Evolutionary conservation across 2,888 invertebrate species (phyloP).

Genomic region (Gastracanthus pulcherrimus): DNA sequence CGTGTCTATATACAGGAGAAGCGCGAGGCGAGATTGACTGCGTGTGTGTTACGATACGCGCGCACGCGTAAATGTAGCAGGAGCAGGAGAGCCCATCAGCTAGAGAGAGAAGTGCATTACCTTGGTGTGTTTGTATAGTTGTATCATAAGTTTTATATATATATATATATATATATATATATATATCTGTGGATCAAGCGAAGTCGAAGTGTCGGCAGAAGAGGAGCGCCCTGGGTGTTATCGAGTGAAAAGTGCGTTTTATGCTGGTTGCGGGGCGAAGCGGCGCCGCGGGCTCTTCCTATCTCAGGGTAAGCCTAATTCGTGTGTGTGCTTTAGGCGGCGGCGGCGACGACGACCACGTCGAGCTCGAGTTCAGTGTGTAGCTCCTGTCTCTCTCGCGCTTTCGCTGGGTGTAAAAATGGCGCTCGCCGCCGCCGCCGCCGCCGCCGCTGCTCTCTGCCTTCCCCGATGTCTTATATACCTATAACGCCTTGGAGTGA

Average conservation of each 20-base stretch:
- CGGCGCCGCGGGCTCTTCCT: conserved; percentile 68
- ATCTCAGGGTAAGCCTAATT: conserved; percentile 68
- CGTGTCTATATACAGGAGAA: too few species aligned
- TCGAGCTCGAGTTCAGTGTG: background rate
- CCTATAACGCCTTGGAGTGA: too few species aligned
- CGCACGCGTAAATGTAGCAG: conserved; percentile 19
- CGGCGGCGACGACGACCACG: background rate
- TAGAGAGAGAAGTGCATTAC: too few species aligned
- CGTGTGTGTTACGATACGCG: too few species aligned
- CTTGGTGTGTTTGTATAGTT: too few species aligned
- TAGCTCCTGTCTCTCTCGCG: background rate
- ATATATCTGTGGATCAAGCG: too few species aligned
- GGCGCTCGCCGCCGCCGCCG: conserved; percentile 67
- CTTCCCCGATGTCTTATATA: background rate
- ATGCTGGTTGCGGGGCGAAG: conserved; percentile 70
- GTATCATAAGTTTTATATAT: too few species aligned
- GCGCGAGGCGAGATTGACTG: background rate
- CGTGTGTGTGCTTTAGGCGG: background rate
- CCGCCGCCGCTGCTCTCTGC: background rate
- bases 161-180: too few species aligned
- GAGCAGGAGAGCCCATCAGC: background rate
- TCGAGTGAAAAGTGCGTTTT: conserved; percentile 62
- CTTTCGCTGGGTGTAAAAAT: conserved; percentile 70
- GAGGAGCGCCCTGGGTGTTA: background rate
- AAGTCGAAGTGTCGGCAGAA: background rate